A percentile compares a stretch with the other conserved stretches of the same genome.
Conservation (phyloP, 2,113 vertebrate species). For the Protobothrops flavoviridis region DNA sequence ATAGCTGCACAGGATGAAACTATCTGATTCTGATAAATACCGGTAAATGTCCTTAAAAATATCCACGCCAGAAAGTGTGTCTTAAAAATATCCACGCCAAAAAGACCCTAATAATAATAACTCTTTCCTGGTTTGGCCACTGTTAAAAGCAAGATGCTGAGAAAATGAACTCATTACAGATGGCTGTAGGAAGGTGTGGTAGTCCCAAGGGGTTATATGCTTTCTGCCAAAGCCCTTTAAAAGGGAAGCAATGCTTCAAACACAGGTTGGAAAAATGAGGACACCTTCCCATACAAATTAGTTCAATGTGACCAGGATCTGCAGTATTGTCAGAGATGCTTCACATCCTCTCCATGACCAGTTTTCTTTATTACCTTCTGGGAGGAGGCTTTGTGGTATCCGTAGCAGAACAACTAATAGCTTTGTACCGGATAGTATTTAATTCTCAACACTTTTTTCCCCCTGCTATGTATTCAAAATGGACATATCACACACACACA, state of each 20-base stretch:
- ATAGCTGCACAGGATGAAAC: neutral
- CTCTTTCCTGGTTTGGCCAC: neutral
- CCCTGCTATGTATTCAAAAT: too few relatives aligned
- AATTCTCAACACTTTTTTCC: too few relatives aligned
- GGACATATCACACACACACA: too few relatives aligned
- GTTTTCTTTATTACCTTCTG: too few relatives aligned
- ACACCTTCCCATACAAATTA: neutral
- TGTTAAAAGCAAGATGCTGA: neutral
- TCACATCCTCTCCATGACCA: too few relatives aligned
- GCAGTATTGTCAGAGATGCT: too few relatives aligned
- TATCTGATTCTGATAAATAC: neutral
- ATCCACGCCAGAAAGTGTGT: neutral
- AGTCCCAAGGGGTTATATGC: neutral
- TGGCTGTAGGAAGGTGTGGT: neutral
- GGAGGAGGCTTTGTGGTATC: too few relatives aligned
- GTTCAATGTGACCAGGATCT: neutral
- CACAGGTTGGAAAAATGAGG: neutral
- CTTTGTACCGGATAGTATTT: too few relatives aligned
- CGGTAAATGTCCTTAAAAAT: neutral
- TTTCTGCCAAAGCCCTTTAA: neutral
- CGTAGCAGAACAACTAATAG: too few relatives aligned
- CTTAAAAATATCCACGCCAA: neutral
- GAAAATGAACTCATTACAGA: neutral
- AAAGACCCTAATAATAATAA: neutral
- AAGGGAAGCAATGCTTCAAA: too few relatives aligned